Conservation (phyloP, 2,797 vertebrate species). For the Takifugu rubripes region DNA sequence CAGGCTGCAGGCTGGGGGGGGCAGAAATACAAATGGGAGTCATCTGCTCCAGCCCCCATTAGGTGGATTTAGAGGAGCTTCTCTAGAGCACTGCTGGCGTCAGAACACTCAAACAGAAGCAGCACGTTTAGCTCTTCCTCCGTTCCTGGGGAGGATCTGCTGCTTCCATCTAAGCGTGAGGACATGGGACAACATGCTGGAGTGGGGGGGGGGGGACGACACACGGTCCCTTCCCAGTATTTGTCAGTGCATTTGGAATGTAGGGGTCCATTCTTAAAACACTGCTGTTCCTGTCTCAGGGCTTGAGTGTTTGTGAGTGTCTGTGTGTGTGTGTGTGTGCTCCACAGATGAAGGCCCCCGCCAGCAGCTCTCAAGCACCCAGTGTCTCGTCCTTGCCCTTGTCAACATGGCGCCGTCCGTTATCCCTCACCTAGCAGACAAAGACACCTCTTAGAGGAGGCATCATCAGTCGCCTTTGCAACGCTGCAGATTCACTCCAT, state of each 20-base stretch:
- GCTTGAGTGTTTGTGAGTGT: background rate
- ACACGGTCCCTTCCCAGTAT: too few relatives aligned
- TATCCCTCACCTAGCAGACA: conserved; percentile 90
- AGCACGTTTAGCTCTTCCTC: conserved; percentile 42
- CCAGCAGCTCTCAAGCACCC: conserved; percentile 71
- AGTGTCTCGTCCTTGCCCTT: conserved; percentile 87
- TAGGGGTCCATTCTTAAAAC: too few relatives aligned
- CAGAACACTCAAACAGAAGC: conserved; percentile 27
- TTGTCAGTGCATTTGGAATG: too few relatives aligned
- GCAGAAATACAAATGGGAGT: conserved; percentile 64
- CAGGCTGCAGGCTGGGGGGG: conserved; percentile 53
- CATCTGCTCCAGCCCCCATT: conserved; percentile 63
- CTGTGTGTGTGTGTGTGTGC: conserved; percentile 37
- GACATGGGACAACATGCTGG: conserved; percentile 14
- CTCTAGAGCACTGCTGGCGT: conserved; percentile 30
- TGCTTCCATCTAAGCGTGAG: conserved; percentile 20
- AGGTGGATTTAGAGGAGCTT: conserved; percentile 43
- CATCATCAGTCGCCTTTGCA: conserved; percentile 94
- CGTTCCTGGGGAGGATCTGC: conserved; percentile 11
- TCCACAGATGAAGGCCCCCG: conserved; percentile 62
- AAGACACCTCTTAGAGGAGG: conserved; percentile 83
- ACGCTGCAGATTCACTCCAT: conserved; percentile 98
- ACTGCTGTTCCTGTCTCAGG: too few relatives aligned
- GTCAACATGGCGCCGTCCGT: conserved; percentile 87
- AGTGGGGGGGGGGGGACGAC: too few relatives aligned